Evolutionary conservation across 1,140 invertebrate species (phyloP).

Genomic region (Anthonomus grandis): DNA sequence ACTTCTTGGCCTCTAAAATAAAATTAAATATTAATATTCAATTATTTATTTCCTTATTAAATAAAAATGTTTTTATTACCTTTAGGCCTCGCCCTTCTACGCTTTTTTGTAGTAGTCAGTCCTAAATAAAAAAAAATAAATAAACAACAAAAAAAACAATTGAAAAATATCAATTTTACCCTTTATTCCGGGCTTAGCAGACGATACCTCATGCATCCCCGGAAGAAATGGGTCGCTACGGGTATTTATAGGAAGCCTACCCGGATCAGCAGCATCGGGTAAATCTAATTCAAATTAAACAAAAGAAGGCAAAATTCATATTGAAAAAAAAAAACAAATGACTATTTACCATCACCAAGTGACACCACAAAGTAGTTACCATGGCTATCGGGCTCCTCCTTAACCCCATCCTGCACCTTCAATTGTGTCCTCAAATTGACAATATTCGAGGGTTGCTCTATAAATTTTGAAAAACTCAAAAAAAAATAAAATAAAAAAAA

Average conservation of each 20-base stretch:
- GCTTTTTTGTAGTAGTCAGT: not conserved
- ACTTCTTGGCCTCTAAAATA: constrained; percentile 10
- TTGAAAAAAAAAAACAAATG: too few species aligned
- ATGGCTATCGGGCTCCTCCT: too few species aligned
- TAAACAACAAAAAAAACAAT: not conserved
- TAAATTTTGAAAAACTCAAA: not conserved
- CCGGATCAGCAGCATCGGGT: too few species aligned
- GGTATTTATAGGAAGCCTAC: too few species aligned
- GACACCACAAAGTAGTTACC: too few species aligned
- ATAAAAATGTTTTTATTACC: too few species aligned
- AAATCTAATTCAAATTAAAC: too few species aligned
- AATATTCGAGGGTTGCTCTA: not conserved
- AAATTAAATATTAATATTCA: not conserved
- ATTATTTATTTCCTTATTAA: not conserved
- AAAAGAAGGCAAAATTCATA: too few species aligned
- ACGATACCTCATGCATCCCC: not conserved
- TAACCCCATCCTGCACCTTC: too few species aligned
- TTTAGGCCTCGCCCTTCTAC: not conserved
- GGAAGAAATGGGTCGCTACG: too few species aligned
- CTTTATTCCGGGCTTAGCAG: not conserved
- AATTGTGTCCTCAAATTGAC: too few species aligned
- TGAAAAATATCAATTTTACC: not conserved
- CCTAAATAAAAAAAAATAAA: not conserved
- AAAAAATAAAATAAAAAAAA: not conserved
- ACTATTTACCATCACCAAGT: too few species aligned